Conservation (phyloP, 2,797 vertebrate species). For the Muscicapa comitata region DNA sequence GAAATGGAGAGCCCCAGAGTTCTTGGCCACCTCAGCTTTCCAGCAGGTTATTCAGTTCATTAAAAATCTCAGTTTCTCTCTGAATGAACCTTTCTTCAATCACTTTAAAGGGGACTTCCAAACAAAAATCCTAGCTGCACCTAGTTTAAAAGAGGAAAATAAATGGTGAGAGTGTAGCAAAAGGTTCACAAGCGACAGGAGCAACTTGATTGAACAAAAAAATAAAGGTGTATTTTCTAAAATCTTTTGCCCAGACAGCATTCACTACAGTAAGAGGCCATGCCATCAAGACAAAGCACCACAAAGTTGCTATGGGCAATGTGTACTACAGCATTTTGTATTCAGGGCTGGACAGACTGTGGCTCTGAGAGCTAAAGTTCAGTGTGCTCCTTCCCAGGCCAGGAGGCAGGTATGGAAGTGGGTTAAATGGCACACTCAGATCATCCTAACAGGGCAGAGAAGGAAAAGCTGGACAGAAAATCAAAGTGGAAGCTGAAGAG, state of each 20-base stretch:
- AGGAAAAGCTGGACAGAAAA: conserved; percentile 15
- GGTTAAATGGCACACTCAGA: neutral
- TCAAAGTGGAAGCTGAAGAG: conserved; percentile 33
- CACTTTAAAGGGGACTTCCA: neutral
- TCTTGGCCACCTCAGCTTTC: neutral
- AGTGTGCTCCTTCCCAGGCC: neutral
- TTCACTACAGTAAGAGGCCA: neutral
- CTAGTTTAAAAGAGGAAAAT: neutral
- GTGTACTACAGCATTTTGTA: neutral
- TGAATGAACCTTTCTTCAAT: neutral
- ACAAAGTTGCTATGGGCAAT: neutral
- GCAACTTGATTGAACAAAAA: neutral
- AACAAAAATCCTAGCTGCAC: neutral
- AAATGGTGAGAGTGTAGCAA: neutral
- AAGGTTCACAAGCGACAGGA: neutral
- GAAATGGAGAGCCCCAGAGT: neutral
- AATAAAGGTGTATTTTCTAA: neutral
- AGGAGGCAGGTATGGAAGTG: neutral
- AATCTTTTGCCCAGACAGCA: neutral
- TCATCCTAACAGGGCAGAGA: neutral
- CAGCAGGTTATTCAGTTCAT: neutral
- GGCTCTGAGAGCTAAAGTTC: neutral
- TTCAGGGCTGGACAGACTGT: neutral
- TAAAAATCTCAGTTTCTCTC: neutral
- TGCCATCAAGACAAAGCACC: neutral